A percentile compares a stretch with the other conserved stretches of the same genome.
These are phyloP conservation scores for Cartodere bifasciata DNA, from an alignment of 2,888 invertebrate species.

Conservation along the genomic window DNA sequence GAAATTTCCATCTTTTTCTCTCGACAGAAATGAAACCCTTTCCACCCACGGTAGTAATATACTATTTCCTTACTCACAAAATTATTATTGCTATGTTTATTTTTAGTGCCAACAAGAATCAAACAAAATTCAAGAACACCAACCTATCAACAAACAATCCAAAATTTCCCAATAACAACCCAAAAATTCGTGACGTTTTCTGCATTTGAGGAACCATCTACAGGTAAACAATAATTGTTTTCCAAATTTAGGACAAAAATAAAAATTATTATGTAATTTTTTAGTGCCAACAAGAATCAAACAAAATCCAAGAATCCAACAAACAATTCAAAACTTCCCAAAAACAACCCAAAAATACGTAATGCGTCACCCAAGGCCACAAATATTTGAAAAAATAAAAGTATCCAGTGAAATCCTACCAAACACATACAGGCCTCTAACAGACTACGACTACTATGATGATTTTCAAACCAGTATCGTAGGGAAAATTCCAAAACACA, in stretches of 20 bases:
- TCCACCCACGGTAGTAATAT: no score
- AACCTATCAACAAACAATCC: neutral
- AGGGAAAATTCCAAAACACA: constrained; percentile 39
- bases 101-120: neutral
- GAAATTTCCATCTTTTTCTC: no score
- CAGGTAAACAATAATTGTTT: constrained; percentile 10
- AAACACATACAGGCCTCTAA: constrained; percentile 14
- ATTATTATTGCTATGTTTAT: constrained; percentile 8
- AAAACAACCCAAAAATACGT: neutral
- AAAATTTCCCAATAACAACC: no score
- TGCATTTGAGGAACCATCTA: constrained; percentile 10
- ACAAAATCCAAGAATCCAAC: constrained; percentile 1
- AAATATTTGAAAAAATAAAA: constrained; percentile 6
- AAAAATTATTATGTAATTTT: constrained; percentile 6
- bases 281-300: neutral
- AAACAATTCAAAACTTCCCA: no score
- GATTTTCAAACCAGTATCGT: constrained; percentile 46
- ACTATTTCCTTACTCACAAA: no score
- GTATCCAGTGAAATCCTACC: no score
- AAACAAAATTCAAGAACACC: constrained; percentile 1
- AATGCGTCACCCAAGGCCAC: neutral
- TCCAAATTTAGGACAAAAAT: constrained; percentile 14
- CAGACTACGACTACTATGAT: constrained; percentile 55
- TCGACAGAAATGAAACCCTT: no score
- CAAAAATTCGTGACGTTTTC: neutral